These are phyloP conservation scores for Drosophila takahashii DNA, from an alignment of 1,140 invertebrate genomes.

Conservation along the genomic window DNA sequence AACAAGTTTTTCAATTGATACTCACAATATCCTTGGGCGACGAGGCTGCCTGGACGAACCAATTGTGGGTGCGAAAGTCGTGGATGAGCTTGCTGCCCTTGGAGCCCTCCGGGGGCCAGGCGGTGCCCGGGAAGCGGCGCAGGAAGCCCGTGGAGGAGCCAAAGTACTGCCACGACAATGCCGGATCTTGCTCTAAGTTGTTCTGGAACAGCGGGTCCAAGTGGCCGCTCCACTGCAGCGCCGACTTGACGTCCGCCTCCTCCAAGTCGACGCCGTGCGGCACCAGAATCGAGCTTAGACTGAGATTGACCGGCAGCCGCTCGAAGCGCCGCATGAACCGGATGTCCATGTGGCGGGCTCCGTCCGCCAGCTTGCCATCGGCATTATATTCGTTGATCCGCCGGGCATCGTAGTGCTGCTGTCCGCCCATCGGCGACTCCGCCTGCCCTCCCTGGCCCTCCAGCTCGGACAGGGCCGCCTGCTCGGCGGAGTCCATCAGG, in stretches of 20 bases:
- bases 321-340: slow-evolving; percentile 91
- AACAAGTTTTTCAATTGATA: background rate
- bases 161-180: slow-evolving; percentile 98
- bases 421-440: slow-evolving; percentile 57
- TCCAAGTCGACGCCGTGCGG: slow-evolving; percentile 91
- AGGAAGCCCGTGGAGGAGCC: slow-evolving; percentile 96
- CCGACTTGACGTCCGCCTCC: slow-evolving; percentile 93
- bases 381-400: slow-evolving; percentile 90
- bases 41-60: slow-evolving; percentile 98
- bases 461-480: slow-evolving; percentile 90
- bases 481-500: slow-evolving; percentile 94
- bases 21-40: slow-evolving; percentile 96
- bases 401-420: slow-evolving; percentile 89
- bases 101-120: slow-evolving; percentile 89
- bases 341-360: slow-evolving; percentile 88
- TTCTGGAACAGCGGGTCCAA: slow-evolving; percentile 95
- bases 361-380: slow-evolving; percentile 88
- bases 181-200: slow-evolving; percentile 96
- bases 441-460: slow-evolving; percentile 66
- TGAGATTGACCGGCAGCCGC: slow-evolving; percentile 93
- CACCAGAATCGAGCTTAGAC: slow-evolving; percentile 94
- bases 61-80: slow-evolving; percentile 94
- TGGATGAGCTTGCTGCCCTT: slow-evolving; percentile 90
- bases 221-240: slow-evolving; percentile 96
- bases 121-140: slow-evolving; percentile 95